Base-by-base conservation (phyloP, 2,888 invertebrate species). In the Protodeltote pygarga region DNA sequence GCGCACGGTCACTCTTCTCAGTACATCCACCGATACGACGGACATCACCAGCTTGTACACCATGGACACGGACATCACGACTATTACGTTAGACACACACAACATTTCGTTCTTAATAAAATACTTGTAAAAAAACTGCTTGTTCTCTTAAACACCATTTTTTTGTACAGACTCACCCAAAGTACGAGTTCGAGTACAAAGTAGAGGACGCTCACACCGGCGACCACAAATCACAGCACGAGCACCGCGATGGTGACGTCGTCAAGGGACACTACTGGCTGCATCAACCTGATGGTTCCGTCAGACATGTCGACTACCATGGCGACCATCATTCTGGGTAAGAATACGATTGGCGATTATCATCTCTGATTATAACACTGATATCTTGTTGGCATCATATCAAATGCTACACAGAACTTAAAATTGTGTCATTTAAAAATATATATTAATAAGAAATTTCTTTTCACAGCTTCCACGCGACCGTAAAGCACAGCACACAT, bases 181-280 rank as follows among this genome's bases (percentile, higher is more conserved):
- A 83, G 71, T 85, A 89, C 65, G 77, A 81, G 60, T 60, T 34
- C 24, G 39, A 58, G n/a, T 61, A 61, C 11, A 42, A 51, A 24
- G 93, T 93, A 10, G 83, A 89, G 42, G 93, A 93, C 72, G 87
- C 89, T 3, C 91, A 93, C 69, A 93, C 93, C 33, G 93, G 93
- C 10, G 93, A 93, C 75, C 85, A 86, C 70, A 89, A 89, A 73
- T 80, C 84, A n/a, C 88, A 88, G 51, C 88, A 83, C 49, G 89
- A 89, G 71, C 81, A 85, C 62, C 83, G 87, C 38, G 89, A 92
- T 76, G 94, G 93, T 25, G 91, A 93, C 69, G 87, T 83, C 32
- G 93, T 94, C 33, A 89, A 92, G 70, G 94, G 94, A 3, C 70
- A 91, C 72, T 94, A 94, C 75, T 85, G 85, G 9, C 79, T 93